These are phyloP conservation scores for Campylorhamphus procurvoides DNA, from an alignment of 2,113 vertebrate species.

Conservation along the genomic window DNA sequence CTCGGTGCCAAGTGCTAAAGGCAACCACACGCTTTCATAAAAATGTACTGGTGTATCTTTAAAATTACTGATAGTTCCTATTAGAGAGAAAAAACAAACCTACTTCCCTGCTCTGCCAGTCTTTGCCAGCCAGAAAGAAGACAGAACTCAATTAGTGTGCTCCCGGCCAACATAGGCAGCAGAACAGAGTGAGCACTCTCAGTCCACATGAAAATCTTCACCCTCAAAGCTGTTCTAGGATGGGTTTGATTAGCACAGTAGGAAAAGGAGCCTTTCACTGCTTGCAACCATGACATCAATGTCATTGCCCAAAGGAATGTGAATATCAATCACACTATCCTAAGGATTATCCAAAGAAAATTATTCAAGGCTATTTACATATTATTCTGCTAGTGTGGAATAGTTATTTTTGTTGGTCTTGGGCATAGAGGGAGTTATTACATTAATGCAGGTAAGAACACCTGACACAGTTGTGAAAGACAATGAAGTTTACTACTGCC, in stretches of 20 bases:
- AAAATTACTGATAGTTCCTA: background rate
- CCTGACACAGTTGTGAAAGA: background rate
- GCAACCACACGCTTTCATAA: background rate
- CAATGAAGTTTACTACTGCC: background rate
- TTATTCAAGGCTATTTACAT: background rate
- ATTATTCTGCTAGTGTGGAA: background rate
- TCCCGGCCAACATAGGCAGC: background rate
- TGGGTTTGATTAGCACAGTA: background rate
- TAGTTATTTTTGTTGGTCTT: background rate
- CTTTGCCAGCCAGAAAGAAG: background rate
- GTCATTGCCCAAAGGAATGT: background rate
- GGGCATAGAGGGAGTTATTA: background rate
- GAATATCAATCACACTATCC: background rate
- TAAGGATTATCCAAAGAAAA: background rate
- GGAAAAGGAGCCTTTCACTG: background rate
- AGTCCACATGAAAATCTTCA: background rate
- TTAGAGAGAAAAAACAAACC: background rate
- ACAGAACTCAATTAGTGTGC: background rate
- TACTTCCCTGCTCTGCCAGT: background rate
- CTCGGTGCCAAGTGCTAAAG: background rate
- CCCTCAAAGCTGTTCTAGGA: background rate
- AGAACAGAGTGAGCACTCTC: background rate
- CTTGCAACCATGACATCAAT: background rate
- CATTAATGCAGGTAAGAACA: background rate
- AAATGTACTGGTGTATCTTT: background rate